phyloP scores from a whole-genome alignment of 2,888 invertebrate species.

The Drosophila tripunctata region DNA sequence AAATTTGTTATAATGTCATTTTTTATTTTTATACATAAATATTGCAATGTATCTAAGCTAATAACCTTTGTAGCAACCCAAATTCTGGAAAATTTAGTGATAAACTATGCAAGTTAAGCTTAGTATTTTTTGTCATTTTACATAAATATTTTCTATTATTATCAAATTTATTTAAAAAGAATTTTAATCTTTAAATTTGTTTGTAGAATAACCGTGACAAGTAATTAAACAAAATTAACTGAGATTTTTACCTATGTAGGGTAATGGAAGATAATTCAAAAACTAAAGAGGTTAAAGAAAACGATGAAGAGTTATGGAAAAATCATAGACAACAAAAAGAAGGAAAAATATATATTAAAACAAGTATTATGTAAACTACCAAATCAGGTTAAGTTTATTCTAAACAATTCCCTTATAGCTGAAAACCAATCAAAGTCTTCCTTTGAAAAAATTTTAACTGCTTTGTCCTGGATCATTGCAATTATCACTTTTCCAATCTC shows the following conservation, averaged over 20 bases:
- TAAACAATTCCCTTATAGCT: conserved; percentile 25
- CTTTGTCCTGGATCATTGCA: conserved; percentile 31
- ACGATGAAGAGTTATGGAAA: not conserved
- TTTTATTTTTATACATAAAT: not conserved
- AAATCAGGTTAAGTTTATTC: accelerated
- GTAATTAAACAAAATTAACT: too few relatives aligned
- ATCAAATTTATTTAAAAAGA: not conserved
- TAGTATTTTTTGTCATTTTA: not conserved
- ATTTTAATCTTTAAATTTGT: too few relatives aligned
- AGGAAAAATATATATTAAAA: conserved; percentile 42
- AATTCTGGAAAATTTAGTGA: not conserved
- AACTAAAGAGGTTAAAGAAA: not conserved
- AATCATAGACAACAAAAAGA: not conserved
- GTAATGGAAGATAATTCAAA: not conserved
- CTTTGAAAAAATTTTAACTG: conserved; percentile 24
- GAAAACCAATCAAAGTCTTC: conserved; percentile 29
- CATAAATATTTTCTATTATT: not conserved
- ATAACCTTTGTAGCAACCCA: not conserved
- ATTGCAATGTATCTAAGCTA: not conserved
- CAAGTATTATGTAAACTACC: conserved; percentile 27
- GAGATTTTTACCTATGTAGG: too few relatives aligned
- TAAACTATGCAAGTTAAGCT: not conserved
- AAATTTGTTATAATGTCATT: not conserved
- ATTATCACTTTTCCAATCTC: conserved; percentile 74
- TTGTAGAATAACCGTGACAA: too few relatives aligned